Percentiles rank a stretch among this genome's conserved stretches.
Conservation (phyloP, 1,140 invertebrate genomes). For the Drosophila kepulauana region DNA sequence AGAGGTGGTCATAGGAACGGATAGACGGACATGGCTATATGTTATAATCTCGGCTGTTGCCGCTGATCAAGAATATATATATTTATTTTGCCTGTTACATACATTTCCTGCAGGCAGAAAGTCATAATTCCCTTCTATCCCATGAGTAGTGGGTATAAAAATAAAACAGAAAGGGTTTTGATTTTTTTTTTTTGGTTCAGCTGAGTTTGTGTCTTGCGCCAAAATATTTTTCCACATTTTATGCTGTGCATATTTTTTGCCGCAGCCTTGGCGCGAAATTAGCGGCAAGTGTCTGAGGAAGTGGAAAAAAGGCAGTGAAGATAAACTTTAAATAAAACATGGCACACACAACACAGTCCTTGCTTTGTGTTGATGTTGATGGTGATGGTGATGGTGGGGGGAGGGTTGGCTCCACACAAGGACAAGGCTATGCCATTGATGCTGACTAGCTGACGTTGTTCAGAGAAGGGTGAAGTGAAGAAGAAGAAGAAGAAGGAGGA, state of each 20-base stretch:
- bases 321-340: slow-evolving; percentile 84
- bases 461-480: not conserved
- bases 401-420: not conserved
- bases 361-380: too few species aligned
- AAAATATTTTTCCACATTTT: slow-evolving; percentile 82
- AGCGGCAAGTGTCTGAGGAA: slow-evolving; percentile 63
- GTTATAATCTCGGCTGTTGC: too few species aligned
- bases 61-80: too few species aligned
- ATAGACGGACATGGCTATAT: too few species aligned
- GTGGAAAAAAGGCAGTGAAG: slow-evolving; percentile 55
- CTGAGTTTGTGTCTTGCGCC: slow-evolving; percentile 51
- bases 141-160: too few species aligned
- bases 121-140: too few species aligned
- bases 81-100: too few species aligned
- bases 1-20: too few species aligned
- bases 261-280: slow-evolving; percentile 75
- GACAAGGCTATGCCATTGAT: slow-evolving; percentile 9
- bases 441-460: not conserved
- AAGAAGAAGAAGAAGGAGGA: not conserved
- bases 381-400: not conserved
- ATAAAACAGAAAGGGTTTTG: slow-evolving; percentile 3
- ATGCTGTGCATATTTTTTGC: slow-evolving; percentile 71
- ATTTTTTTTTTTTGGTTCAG: not conserved
- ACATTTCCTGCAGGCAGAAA: too few species aligned
- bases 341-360: slow-evolving; percentile 47